Conservation (phyloP, 2,888 invertebrate genomes). For the Calliscelio sp. region DNA sequence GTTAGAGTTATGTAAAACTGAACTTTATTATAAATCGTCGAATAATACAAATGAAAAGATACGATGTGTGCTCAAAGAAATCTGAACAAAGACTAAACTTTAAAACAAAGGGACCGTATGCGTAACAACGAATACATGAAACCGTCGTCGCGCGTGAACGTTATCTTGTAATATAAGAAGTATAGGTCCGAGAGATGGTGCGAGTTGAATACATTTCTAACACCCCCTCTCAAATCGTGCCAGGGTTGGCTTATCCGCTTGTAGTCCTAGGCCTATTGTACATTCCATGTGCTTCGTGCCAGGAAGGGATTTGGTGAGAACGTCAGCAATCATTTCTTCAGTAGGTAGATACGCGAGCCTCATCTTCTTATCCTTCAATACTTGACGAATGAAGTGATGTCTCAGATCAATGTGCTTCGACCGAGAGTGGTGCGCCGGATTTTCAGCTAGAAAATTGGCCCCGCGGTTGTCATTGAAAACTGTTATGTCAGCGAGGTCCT, state of each 20-base stretch:
- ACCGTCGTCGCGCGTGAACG: no score
- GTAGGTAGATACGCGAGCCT: background rate
- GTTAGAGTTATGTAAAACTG: no score
- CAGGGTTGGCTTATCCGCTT: background rate
- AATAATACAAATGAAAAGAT: no score
- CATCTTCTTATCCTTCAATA: background rate
- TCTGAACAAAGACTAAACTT: no score
- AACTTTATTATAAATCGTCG: no score
- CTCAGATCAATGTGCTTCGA: slow-evolving; percentile 1
- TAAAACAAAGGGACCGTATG: no score
- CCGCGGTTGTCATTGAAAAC: slow-evolving; percentile 3
- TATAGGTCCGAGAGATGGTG: no score
- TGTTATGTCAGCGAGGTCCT: background rate
- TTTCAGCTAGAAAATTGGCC: background rate
- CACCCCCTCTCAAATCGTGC: slow-evolving; percentile 2
- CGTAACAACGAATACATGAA: no score
- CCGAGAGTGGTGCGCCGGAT: background rate
- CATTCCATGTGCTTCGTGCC: no score
- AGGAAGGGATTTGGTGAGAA: background rate
- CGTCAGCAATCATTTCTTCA: background rate
- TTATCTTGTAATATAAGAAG: no score
- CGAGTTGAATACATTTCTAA: background rate
- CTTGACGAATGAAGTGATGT: background rate
- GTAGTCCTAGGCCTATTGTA: no score
- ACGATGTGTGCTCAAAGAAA: no score